Evolutionary conservation across 2,888 invertebrate species (phyloP), one percentile per base, ranked within the genome.

Genomic region (Drosophila paranaensis): DNA sequence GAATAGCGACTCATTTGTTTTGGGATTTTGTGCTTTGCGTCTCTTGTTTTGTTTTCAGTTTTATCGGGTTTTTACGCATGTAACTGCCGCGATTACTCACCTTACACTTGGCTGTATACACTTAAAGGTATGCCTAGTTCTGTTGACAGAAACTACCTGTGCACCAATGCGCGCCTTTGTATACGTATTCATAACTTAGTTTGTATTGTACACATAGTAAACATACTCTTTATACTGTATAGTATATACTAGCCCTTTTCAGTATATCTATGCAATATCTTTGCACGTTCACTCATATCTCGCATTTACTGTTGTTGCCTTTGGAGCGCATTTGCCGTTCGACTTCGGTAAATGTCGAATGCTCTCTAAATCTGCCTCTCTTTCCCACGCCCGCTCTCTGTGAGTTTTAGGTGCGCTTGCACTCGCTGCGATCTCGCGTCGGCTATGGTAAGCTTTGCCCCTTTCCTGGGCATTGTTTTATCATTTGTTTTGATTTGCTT

Each of bases 401-500:
- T 58, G 11, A 27, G 13, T 10, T 35, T 62, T 46, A 16, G 53
- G 78, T 77, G 35, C 77, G 40, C 40, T 60, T 77, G 75, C 60
- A 75, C 78, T 75, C 60, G 78, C 60, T 54, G 20, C 60, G 53
- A 73, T 63, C 74, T 56, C 25, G 35, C 55, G 54, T 46, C 45
- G 48, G n/a, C 46, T 51, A 57, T 73, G 56, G 45, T 71, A 10
- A 40, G 46, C 27, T 71, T 60, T 45, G 13, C 43, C 39, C 30
- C 27, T 13, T 42, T 42, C 13, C 3, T 13, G 13, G 13, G 10
- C 37, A n/a, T 53, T 37, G 51, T 39, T 45, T 45, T 45, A 25
- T 25, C 43, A 6, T 13, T 45, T 45, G 43, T 25, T 51, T 54
- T 66, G 27, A 66, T 56, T 57, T 51, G 25, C 25, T 45, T 57